Conservation (phyloP, 2,113 vertebrate species). For the Dermatemys mawii region DNA sequence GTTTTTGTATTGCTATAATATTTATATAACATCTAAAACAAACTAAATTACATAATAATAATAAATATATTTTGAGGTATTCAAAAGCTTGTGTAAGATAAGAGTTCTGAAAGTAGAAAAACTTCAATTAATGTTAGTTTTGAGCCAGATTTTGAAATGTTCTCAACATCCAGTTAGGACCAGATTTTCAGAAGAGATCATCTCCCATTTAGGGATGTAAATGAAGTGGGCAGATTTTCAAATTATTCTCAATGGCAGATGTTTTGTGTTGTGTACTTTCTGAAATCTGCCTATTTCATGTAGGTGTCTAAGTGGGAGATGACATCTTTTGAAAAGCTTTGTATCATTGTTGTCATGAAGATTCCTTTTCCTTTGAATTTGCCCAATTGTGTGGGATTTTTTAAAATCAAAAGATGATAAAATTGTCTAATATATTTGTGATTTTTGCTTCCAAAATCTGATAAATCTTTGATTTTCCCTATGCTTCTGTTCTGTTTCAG, state of each 20-base stretch:
- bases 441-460: rapidly evolving
- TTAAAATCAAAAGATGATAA: neutral
- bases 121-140: neutral
- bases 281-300: neutral
- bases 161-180: neutral
- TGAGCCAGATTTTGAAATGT: neutral
- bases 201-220: neutral
- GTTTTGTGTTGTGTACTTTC: neutral
- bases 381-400: neutral
- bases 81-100: neutral
- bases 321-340: neutral
- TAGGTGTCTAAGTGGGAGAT: neutral
- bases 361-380: neutral
- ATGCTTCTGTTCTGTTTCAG: slow-evolving; percentile 73
- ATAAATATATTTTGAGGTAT: too few relatives aligned
- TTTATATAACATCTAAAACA: neutral
- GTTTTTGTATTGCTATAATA: neutral
- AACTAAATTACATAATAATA: too few relatives aligned
- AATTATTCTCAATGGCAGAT: neutral
- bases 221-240: neutral
- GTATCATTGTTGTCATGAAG: neutral
- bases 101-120: neutral
- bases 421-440: neutral
- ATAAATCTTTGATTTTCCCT: slow-evolving; percentile 13
- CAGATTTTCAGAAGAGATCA: neutral